Base-by-base conservation (phyloP, 2,888 invertebrate genomes). In the Elegia similella region DNA sequence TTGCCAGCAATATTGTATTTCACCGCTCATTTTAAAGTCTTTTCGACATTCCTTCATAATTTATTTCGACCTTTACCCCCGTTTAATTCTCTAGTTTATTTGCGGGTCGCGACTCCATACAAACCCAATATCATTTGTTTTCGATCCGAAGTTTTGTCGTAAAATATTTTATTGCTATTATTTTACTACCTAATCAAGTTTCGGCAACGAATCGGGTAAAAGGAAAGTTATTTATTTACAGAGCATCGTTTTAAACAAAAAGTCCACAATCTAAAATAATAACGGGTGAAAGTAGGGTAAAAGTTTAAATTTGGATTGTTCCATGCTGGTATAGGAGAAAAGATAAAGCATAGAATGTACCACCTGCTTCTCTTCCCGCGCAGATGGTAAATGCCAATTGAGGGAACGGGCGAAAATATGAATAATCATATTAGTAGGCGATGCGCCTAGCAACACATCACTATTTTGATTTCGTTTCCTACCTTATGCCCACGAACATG, bases 1-100 rank as follows among this genome's bases (percentile, higher is more conserved):
- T 71, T 59, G 62, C 63, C 57, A 56, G 62, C 48, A 62, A 63
- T 64, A 60, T 59, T 60, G 63, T 63, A 60, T 60, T 60, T 63
- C 54, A 57, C 38, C 42, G 56, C 53, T 42, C 7, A 32, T 55
- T 29, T 55, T 34, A 52, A 15, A 38, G n/a, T 38, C 38, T 38
- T 38, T 38, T n/a, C 12, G 38, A n/a, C 38, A 16, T 43, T 16
- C 16, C 2, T 16, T 23, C 23, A n/a, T 46, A 23, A 29, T 46
- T 46, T 46, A 46, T 46, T 23, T 29, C 29, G 46, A 46, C 46
- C 46, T 38, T 12, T 38, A n/a, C 10, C 38, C 38, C 38, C 23
- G 23, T 23, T 23, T 38, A 2, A 38, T n/a, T n/a, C 12, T 38
- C 12, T 38, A 38, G 12, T 38, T n/a, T 38, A 12, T 34, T 38